Evolutionary conservation across 2,797 vertebrate genomes (phyloP), one percentile per base, ranked within the genome.

Genomic region (Trichosurus vulpecula): DNA sequence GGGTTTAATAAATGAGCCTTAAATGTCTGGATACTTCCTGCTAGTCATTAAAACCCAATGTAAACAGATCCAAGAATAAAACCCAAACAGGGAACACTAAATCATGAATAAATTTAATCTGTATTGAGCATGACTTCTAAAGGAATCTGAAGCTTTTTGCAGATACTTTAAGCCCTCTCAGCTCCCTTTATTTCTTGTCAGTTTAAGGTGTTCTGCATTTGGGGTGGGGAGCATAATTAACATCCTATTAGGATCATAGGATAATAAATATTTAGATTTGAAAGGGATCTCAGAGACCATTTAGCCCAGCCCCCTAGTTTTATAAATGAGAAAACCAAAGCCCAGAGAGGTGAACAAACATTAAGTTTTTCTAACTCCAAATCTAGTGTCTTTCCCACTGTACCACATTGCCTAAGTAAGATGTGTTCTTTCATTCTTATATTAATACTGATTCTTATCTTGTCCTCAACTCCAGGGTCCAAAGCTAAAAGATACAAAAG

Each of bases 111-210:
- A 91, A 89, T 54, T 12, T 29, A 47, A 25, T 8, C n/a, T 92
- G 19, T 5, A 19, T 22, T 30, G 54, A 90, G n/a, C 2, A 1
- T 92, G 92, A 74, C 95, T 93, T 87, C 90, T 91, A 9, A 92
- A 95, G 93, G 56, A 96, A 93, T 93, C 16, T 61, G 51, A 29
- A 9, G 2, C 3, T 87, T 93, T 93, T 95, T 89, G 81, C 90
- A 92, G 52, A 61, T 55, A 22, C 54, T 27, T 25, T 89, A n/a
- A 0, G 0, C 29, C 47, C 31, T 61, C 16, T 1, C 61, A 13
- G 0, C 52, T n/a, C 93, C 66, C 74, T 51, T 87, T 87, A 52
- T 57, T 53, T 57, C 61, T 11, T 0, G 1, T 90, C 56, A 58
- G 27, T 51, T 51, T 93, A 25, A 56, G 47, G 51, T 41, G n/a